Percentiles rank a stretch among this genome's conserved stretches.
phyloP scores from a whole-genome alignment of 2,888 invertebrate species.

The Sisyra nigra region DNA sequence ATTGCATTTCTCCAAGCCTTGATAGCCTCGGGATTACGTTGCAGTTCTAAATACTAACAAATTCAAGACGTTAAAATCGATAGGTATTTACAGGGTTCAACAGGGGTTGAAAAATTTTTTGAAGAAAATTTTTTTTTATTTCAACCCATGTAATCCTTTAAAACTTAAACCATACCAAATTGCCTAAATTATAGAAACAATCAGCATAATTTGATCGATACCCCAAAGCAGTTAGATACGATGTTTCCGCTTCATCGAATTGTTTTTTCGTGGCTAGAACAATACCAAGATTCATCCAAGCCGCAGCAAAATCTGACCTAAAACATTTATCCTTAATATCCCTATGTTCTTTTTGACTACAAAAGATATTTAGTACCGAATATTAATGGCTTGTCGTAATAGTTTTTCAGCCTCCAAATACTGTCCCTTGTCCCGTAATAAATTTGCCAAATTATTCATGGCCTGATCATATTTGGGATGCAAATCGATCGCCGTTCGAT shows the following conservation, averaged over 20 bases:
- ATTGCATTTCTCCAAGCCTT: constrained; percentile 73
- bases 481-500: constrained; percentile 60
- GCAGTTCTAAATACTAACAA: constrained; percentile 62
- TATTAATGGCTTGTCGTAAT: constrained; percentile 50
- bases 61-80: constrained; percentile 8
- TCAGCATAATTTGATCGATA: constrained; percentile 74
- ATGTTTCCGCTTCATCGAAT: constrained; percentile 51
- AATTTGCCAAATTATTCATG: constrained; percentile 84
- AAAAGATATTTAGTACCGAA: constrained; percentile 37
- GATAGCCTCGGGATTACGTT: constrained; percentile 55
- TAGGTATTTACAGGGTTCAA: too few relatives aligned
- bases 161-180: constrained; percentile 59
- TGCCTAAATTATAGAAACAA: constrained; percentile 89
- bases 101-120: too few relatives aligned
- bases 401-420: constrained; percentile 56
- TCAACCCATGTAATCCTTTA: too few relatives aligned
- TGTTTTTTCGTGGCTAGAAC: constrained; percentile 62
- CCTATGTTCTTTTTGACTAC: too few relatives aligned
- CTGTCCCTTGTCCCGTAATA: constrained; percentile 54
- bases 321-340: too few relatives aligned
- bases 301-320: constrained; percentile 79
- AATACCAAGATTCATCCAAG: constrained; percentile 98
- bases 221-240: constrained; percentile 65
- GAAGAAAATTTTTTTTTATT: too few relatives aligned
- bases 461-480: constrained; percentile 78